Base-by-base conservation (phyloP, 2,797 vertebrate genomes). In the Melanogrammus aeglefinus region DNA sequence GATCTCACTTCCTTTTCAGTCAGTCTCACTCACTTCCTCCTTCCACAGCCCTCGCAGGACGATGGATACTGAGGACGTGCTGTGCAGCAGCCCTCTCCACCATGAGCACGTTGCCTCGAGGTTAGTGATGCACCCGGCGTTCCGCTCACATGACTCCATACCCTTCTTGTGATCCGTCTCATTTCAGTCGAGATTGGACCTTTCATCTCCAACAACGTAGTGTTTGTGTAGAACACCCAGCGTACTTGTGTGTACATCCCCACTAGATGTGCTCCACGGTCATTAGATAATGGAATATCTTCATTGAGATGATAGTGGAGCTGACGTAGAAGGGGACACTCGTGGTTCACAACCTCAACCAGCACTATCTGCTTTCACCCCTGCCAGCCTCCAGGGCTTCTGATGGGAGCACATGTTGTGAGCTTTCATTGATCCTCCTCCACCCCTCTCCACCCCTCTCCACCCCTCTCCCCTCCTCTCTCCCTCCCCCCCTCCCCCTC, bases 31-130 rank as follows among this genome's bases (percentile, higher is more conserved):
- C 29, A 14, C 24, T 79, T 41, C 82, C 21, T 83, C 72, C 77
- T 24, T 75, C 78, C 86, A 27, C 75, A 93, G 90, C 75, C 24
- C 76, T 81, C 57, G 41, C 73, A 86, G 82, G 75, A 93, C 92
- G 91, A 92, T 87, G 74, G 44, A 85, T 0, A 72, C 82, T 73
- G 83, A 82, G 66, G 69, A 83, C 83, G 5, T 7, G 35, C 35
- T 36, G 35, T 6, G 35, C 10, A 83, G 84, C 8, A 83, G 76
- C 1, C 51, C 71, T 5, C 78, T 85, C 27, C 69, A 77, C 71
- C 75, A 85, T 85, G 85, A 86, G 69, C 80, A 35, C 69, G 57
- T 51, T 51, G 9, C 38, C 38, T 80, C 88, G 36, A 90, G 92
- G 93, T 94, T 86, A 24, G 90, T 86, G 41, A 75, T 78, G n/a